These are phyloP conservation scores for Episyrphus balteatus DNA, from an alignment of 1,140 invertebrate species.

Conservation along the genomic window DNA sequence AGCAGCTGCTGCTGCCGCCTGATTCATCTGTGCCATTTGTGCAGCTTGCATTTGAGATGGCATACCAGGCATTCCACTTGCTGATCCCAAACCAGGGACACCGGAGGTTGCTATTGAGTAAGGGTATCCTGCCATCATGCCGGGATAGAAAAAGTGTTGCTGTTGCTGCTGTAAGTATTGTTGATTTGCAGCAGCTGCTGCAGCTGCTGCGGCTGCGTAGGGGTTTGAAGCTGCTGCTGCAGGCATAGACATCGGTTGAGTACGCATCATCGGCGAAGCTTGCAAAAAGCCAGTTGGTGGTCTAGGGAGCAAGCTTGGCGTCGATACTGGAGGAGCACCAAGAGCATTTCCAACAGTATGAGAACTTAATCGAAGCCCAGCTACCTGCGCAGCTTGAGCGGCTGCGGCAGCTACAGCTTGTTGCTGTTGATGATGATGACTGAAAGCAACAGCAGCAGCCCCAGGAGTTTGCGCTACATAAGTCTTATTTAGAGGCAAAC, in stretches of 20 bases:
- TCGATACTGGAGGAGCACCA: slow-evolving; percentile 8
- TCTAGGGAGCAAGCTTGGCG: slow-evolving; percentile 21
- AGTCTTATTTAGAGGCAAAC: slow-evolving; percentile 58
- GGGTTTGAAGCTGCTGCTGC: slow-evolving; percentile 33
- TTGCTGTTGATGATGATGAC: slow-evolving; percentile 12
- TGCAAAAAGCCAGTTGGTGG: slow-evolving; percentile 46
- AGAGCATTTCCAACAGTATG: too few species aligned
- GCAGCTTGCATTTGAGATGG: slow-evolving; percentile 6
- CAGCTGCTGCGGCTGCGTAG: slow-evolving; percentile 12
- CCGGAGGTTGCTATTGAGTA: slow-evolving; percentile 10
- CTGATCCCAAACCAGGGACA: slow-evolving; percentile 13
- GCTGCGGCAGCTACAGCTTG: slow-evolving; percentile 15
- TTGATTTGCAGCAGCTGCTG: slow-evolving; percentile 6
- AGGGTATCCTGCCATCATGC: slow-evolving; percentile 16
- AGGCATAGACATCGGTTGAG: slow-evolving; percentile 42
- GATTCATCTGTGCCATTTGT: slow-evolving; percentile 5
- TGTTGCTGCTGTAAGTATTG: slow-evolving; percentile 3
- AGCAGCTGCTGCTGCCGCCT: slow-evolving; percentile 20
- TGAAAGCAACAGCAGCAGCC: slow-evolving; percentile 13
- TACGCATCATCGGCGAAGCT: slow-evolving; percentile 34
- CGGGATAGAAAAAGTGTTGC: slow-evolving; percentile 25
- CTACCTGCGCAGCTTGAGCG: slow-evolving; percentile 10
- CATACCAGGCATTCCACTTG: slow-evolving; percentile 20
- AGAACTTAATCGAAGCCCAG: background rate
- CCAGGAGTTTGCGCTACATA: slow-evolving; percentile 34